Evolutionary conservation across 2,797 vertebrate genomes (phyloP), one percentile per base, ranked within the genome.

Genomic region (Lepus oiostolus): DNA sequence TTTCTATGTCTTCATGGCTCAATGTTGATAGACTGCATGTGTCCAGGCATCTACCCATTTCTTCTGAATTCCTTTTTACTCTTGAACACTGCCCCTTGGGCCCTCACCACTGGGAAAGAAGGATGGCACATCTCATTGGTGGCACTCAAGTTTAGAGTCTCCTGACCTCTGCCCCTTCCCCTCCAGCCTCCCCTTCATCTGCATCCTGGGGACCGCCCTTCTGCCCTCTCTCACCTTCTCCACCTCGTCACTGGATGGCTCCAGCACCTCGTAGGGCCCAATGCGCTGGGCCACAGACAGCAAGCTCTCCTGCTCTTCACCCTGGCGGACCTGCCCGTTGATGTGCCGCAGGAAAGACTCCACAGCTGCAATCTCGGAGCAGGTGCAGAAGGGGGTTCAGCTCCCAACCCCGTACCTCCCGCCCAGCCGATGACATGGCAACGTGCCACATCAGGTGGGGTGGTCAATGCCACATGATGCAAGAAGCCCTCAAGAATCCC

Each of bases 231-330:
- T 98, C 95, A 99, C 99, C 98, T 98, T 99, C 93, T 99, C 98
- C 1, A 99, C 98, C 96, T 99, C 99, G 85, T 99, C 99, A 71
- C 97, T 99, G 91, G 98, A 97, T 0, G 98, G 98, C 54, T 99
- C 98, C 79, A 98, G 91, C 68, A 98, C 98, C 62, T 98, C 98
- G 1, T 99, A 99, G 58, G 98, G 98, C 68, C 99, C 99, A 35
- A 99, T 98, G 94, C 98, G 98, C 91, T 98, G 98, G 24, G 98
- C 98, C 6, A 97, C 98, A 4, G 97, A 98, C 83, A 60, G 93
- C 84, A 99, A 98, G 32, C 98, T 98, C 0, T 98, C 96, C 54
- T 98, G 97, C 83, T 99, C 99, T 32, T 98, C 98, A 10, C 98
- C 98, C 5, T 97, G 91, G 72, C 95, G 98, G 94, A 99, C 93